Conservation (phyloP, 2,113 vertebrate genomes). For the Riparia riparia region DNA sequence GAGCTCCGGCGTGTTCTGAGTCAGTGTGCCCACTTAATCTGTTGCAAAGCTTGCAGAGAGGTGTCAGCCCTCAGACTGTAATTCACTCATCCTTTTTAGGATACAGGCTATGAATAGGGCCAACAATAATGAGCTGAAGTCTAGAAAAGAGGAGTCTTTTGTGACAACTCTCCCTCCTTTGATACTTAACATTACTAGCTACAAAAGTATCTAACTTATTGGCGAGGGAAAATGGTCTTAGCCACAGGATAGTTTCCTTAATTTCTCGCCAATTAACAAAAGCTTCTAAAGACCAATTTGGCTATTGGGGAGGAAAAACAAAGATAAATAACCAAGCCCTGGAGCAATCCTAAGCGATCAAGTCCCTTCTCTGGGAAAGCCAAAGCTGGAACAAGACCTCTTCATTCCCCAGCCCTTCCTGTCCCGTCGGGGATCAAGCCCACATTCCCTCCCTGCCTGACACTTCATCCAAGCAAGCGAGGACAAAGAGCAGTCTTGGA, state of each 20-base stretch:
- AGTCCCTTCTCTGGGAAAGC: no score
- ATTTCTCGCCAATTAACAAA: not conserved
- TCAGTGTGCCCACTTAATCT: not conserved
- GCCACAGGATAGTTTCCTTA: not conserved
- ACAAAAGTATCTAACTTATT: not conserved
- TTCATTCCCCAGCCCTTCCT: fast-evolving
- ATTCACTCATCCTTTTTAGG: not conserved
- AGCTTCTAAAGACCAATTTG: not conserved
- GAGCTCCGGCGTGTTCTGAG: not conserved
- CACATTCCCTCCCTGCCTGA: no score
- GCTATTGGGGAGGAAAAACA: not conserved
- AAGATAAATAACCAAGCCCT: not conserved
- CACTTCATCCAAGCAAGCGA: not conserved
- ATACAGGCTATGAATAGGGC: not conserved
- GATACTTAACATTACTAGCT: not conserved
- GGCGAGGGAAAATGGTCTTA: fast-evolving
- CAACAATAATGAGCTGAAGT: not conserved
- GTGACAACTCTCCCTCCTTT: fast-evolving
- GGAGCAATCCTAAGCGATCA: not conserved
- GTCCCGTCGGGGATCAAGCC: not conserved
- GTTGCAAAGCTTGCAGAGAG: not conserved
- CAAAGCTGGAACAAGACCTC: fast-evolving
- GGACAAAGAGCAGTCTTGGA: not conserved
- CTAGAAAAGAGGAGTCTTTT: not conserved
- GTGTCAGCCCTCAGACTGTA: not conserved